A percentile compares a stretch with the other conserved stretches of the same genome.
phyloP scores from a whole-genome alignment of 2,113 vertebrate species.

The Serilophus lunatus region DNA sequence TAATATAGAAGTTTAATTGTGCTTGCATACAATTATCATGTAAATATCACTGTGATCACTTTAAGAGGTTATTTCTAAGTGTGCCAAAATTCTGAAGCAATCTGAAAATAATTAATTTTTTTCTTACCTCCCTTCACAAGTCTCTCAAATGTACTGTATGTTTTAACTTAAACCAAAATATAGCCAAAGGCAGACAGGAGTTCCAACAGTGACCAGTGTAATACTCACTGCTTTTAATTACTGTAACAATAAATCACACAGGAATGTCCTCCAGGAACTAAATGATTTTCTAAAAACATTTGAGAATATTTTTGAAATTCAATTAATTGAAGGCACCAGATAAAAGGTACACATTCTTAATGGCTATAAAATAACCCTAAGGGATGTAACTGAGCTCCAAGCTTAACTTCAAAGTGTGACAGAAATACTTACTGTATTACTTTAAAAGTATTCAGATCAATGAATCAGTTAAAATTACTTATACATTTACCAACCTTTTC shows the following conservation, averaged over 20 bases:
- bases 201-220: constrained; percentile 65
- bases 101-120: constrained; percentile 30
- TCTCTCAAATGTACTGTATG: constrained; percentile 10
- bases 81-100: constrained; percentile 40
- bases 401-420: constrained; percentile 77
- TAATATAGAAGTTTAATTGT: constrained; percentile 16
- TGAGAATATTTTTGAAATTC: constrained; percentile 79
- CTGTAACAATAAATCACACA: constrained; percentile 72
- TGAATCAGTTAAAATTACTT: constrained; percentile 76
- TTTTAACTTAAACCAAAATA: constrained; percentile 50
- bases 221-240: constrained; percentile 69
- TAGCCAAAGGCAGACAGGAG: constrained; percentile 56
- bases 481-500: constrained; percentile 68
- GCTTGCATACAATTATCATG: constrained; percentile 40
- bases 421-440: constrained; percentile 69
- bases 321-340: constrained; percentile 83
- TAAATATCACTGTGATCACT: constrained; percentile 28
- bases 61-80: constrained; percentile 37
- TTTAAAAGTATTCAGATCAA: constrained; percentile 74
- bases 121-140: constrained; percentile 39
- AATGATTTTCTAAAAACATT: constrained; percentile 70
- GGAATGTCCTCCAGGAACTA: constrained; percentile 69
- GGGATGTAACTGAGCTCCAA: constrained; percentile 62
- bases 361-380: constrained; percentile 75
- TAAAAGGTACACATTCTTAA: constrained; percentile 81